Evolutionary conservation across 2,888 invertebrate genomes (phyloP).

Genomic region (Agrochola lychnidis): DNA sequence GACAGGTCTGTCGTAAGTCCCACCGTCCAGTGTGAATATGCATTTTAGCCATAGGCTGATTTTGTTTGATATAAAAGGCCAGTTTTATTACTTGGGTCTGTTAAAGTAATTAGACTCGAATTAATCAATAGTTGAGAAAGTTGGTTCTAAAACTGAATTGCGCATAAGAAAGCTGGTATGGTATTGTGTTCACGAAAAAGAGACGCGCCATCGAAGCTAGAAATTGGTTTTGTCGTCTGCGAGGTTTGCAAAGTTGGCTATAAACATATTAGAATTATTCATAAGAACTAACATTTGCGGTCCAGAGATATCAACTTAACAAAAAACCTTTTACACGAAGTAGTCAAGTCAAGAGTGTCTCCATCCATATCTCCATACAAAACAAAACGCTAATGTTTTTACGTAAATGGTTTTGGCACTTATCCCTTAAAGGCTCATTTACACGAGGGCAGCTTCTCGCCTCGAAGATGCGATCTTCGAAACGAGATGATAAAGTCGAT

Average conservation of each 20-base stretch:
- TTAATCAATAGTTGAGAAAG: slow-evolving; percentile 1
- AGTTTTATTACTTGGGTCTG: background rate
- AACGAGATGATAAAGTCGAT: too few relatives aligned
- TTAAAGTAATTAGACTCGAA: background rate
- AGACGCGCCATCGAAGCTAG: background rate
- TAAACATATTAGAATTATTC: slow-evolving; percentile 26
- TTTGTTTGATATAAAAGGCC: background rate
- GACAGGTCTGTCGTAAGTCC: background rate
- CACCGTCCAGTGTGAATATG: background rate
- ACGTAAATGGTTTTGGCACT: slow-evolving; percentile 72
- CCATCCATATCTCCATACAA: slow-evolving; percentile 46
- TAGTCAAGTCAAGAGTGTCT: slow-evolving; percentile 17
- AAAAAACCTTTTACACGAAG: slow-evolving; percentile 41
- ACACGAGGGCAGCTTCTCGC: background rate
- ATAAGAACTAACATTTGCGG: slow-evolving; percentile 12
- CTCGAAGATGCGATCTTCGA: background rate
- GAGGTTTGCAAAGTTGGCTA: background rate
- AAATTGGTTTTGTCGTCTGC: background rate
- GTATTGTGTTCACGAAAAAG: background rate
- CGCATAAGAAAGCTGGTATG: background rate
- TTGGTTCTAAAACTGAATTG: slow-evolving; percentile 3
- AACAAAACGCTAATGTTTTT: slow-evolving; percentile 66
- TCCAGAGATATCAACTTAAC: slow-evolving; percentile 12
- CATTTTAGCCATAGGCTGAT: background rate
- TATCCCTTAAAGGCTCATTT: slow-evolving; percentile 35